A percentile compares a stretch with the other conserved stretches of the same genome.
phyloP scores from a whole-genome alignment of 1,140 invertebrate species.

The Habropoda laboriosa region DNA sequence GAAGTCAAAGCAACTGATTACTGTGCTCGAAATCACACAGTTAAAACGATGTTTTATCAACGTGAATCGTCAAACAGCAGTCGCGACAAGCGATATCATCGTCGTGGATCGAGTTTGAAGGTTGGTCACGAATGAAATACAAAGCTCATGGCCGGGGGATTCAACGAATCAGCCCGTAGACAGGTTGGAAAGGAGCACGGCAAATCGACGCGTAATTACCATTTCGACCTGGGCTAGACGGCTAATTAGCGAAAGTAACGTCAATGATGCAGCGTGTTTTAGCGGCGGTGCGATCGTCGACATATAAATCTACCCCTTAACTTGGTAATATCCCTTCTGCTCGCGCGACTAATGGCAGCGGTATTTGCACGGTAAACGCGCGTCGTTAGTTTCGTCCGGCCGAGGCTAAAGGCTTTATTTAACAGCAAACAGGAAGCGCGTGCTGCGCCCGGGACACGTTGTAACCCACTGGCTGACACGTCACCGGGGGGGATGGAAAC shows the following conservation, averaged over 20 bases:
- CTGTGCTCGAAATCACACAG: not conserved
- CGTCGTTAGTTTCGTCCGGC: constrained; percentile 52
- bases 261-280: constrained; percentile 25
- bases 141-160: not conserved
- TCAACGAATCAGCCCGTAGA: not conserved
- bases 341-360: constrained; percentile 35
- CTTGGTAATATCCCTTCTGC: constrained; percentile 55
- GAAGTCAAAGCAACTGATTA: constrained; percentile 10
- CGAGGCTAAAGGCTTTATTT: constrained; percentile 57
- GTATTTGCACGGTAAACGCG: constrained; percentile 56
- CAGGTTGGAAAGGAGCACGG: not conserved
- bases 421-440: constrained; percentile 45
- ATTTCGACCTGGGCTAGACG: not conserved
- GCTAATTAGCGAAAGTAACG: constrained; percentile 36
- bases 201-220: constrained; percentile 26
- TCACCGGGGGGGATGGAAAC: not conserved
- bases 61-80: not conserved
- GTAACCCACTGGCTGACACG: constrained; percentile 1
- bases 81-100: not conserved
- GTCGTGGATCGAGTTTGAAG: too few relatives aligned
- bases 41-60: not conserved
- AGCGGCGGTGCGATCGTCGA: constrained; percentile 19
- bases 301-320: constrained; percentile 43
- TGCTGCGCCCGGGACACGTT: constrained; percentile 3
- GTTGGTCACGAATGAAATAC: not conserved